phyloP scores from a whole-genome alignment of 2,113 vertebrate species.

The Megaptera novaeangliae region DNA sequence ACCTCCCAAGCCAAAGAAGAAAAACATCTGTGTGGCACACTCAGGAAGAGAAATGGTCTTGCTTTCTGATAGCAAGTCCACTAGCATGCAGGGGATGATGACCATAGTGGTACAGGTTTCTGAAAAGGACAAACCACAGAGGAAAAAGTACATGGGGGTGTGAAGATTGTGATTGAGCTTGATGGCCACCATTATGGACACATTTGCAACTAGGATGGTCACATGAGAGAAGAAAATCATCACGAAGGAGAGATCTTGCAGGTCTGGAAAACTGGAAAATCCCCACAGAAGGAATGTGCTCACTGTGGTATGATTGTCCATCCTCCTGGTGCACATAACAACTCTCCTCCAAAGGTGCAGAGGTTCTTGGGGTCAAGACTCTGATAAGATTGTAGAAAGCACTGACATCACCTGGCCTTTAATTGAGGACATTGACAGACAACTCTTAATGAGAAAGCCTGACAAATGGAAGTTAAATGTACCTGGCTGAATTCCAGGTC shows the following conservation, averaged over 20 bases:
- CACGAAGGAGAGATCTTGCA: constrained; percentile 36
- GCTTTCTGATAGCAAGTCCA: constrained; percentile 46
- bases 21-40: constrained; percentile 63
- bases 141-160: constrained; percentile 51
- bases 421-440: neutral
- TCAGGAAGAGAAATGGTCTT: constrained; percentile 58
- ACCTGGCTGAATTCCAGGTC: neutral
- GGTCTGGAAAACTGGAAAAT: constrained; percentile 50
- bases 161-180: constrained; percentile 54
- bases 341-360: neutral
- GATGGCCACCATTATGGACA: constrained; percentile 40
- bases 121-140: constrained; percentile 59
- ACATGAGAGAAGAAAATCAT: constrained; percentile 29
- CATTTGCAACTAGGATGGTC: constrained; percentile 32
- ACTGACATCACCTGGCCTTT: neutral
- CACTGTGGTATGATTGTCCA: constrained; percentile 5
- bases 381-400: neutral
- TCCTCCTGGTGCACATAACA: neutral
- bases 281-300: constrained; percentile 45
- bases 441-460: neutral
- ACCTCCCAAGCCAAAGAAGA: constrained; percentile 44
- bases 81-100: constrained; percentile 46
- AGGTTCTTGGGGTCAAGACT: neutral
- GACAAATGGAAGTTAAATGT: neutral
- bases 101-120: constrained; percentile 61